Evolutionary conservation across 37 sponge, comb jelly and placozoan genomes (phyloP).

Genomic region (Eunapius fragilis): DNA sequence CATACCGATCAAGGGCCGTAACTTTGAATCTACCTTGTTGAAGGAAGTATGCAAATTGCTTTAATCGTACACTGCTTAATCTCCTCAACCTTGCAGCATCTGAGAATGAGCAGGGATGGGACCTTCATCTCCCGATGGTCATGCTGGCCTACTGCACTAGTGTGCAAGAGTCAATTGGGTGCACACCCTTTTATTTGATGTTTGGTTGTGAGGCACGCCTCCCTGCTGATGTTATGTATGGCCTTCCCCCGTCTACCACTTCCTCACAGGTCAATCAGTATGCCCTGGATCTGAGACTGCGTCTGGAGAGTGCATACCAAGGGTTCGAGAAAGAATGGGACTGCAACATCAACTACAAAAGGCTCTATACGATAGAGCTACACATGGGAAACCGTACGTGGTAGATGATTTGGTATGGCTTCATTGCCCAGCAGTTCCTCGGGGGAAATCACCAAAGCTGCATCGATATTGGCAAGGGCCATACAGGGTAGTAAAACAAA

Average conservation of each 20-base stretch:
- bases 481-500: neutral
- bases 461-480: neutral
- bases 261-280: neutral
- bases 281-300: neutral
- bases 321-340: neutral
- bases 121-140: slow-evolving; percentile 9
- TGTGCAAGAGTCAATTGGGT: slow-evolving; percentile 10
- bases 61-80: slow-evolving; percentile 7
- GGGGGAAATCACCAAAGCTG: neutral
- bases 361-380: neutral
- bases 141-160: slow-evolving; percentile 22
- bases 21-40: slow-evolving; percentile 5
- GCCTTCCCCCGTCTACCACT: neutral
- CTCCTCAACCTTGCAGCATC: neutral
- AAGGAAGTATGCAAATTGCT: slow-evolving; percentile 5
- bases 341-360: neutral
- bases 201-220: slow-evolving; percentile 3
- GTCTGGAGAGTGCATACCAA: slow-evolving; percentile 6
- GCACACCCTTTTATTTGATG: slow-evolving; percentile 11
- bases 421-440: neutral
- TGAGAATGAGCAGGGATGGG: slow-evolving; percentile 7
- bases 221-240: slow-evolving; percentile 13
- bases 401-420: neutral
- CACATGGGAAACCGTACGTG: neutral
- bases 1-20: slow-evolving; percentile 25